Evolutionary conservation across 2,888 invertebrate genomes (phyloP).

Genomic region (Unio delphinus): DNA sequence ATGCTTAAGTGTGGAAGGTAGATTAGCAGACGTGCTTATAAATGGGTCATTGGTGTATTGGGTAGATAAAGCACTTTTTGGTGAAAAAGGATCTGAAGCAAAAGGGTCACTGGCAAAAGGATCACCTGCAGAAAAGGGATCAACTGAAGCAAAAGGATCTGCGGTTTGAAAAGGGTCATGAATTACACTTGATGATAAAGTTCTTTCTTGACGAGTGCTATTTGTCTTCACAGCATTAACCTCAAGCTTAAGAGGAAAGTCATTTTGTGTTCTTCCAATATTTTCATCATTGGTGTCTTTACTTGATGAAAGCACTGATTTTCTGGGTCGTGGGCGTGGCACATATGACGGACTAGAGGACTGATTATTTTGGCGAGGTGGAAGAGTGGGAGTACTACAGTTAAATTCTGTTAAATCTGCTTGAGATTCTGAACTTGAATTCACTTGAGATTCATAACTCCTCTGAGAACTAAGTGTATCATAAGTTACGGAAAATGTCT

Average conservation of each 20-base stretch:
- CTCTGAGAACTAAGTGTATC: no score
- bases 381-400: slow-evolving; percentile 19
- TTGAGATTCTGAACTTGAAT: no score
- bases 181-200: slow-evolving; percentile 12
- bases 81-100: slow-evolving; percentile 31
- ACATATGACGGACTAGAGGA: no score
- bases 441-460: no score
- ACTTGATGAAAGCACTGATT: no score
- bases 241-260: no score
- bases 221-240: neutral
- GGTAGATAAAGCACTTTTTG: slow-evolving; percentile 14
- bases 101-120: slow-evolving; percentile 34
- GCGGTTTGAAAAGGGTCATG: slow-evolving; percentile 41
- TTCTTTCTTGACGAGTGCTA: neutral
- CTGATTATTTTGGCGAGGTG: slow-evolving; percentile 27
- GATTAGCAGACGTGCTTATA: slow-evolving; percentile 32
- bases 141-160: slow-evolving; percentile 42
- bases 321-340: slow-evolving; percentile 31
- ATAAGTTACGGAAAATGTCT: no score
- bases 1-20: slow-evolving; percentile 2
- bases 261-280: no score
- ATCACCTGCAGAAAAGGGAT: slow-evolving; percentile 26
- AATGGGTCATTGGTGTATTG: slow-evolving; percentile 37
- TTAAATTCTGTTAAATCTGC: no score
- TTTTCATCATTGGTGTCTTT: no score